Evolutionary conservation across 2,113 vertebrate genomes (phyloP), one percentile per base, ranked within the genome.

Genomic region (Isurus oxyrinchus): DNA sequence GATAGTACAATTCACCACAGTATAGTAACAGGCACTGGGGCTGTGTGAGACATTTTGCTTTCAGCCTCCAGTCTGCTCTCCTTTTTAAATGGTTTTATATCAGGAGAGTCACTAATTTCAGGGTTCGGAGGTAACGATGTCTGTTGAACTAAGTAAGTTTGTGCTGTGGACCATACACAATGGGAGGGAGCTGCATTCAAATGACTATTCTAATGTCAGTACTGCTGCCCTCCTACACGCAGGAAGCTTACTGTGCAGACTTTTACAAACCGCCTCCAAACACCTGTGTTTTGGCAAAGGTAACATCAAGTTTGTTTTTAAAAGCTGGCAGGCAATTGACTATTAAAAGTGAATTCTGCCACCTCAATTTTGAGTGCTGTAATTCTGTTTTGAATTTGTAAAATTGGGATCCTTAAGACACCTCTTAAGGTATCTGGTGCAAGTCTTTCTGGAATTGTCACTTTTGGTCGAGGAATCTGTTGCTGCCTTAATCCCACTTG

Each of bases 221-320:
- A 95, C 94, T n/a, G 44, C 94, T 95, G 66, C 31, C 8, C 94
- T 95, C 94, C 94, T 44, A 95, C 94, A 95, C 25, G 66, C 94
- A 94, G 59, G 88, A 91, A 59, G 53, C 55, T 59, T 57, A 66
- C 2, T 72, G 44, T 72, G 61, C 66, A 95, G 63, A 13, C 19
- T 69, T 95, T 25, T 95, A 53, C 44, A 95, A 72, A 69, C 94
- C 94, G 40, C 94, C 94, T 53, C 40, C 94, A 95, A 67, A 94
- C 87, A 90, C 40, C 66, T 95, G 94, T 67, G 93, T 69, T 53
- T 95, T 95, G 66, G 8, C 67, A 25, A 95, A 95, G 63, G 66
- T 95, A 95, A 69, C 63, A 95, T 25, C 53, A 95, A 69, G 94
- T 69, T 94, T 94, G 35, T 61, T 94, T 69, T 27, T 53, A 72